Conservation (phyloP, 2,113 vertebrate genomes). For the Heptranchias perlo region DNA sequence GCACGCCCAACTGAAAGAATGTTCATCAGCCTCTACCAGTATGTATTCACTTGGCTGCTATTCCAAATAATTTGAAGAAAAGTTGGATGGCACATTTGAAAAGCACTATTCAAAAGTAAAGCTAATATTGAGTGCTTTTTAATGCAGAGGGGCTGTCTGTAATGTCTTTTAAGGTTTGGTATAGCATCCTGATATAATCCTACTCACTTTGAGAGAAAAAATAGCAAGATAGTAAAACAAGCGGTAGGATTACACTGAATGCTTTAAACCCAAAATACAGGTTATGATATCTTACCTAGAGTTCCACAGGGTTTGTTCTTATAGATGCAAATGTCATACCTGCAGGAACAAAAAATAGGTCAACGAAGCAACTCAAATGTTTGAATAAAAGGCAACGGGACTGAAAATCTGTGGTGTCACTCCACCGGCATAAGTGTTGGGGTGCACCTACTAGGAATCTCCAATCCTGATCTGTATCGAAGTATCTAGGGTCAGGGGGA, state of each 20-base stretch:
- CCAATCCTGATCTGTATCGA: neutral
- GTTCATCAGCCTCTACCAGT: neutral
- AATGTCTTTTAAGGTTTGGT: neutral
- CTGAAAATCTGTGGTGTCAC: neutral
- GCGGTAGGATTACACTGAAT: neutral
- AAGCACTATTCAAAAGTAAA: neutral
- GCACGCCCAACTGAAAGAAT: neutral
- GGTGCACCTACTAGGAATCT: neutral
- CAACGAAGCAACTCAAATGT: neutral
- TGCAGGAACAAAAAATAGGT: constrained; percentile 49
- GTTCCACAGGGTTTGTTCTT: constrained; percentile 98
- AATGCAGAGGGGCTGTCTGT: neutral
- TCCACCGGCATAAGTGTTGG: neutral
- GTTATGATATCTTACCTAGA: constrained; percentile 64
- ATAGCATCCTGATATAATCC: neutral
- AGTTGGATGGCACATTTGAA: neutral
- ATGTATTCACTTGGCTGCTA: neutral
- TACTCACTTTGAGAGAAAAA: neutral
- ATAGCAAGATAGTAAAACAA: neutral
- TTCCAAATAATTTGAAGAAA: constrained; percentile 2
- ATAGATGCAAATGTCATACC: constrained; percentile 98
- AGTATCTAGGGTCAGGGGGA: neutral
- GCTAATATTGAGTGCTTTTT: neutral
- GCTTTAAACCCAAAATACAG: neutral
- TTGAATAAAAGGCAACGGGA: neutral